These are phyloP conservation scores for Saturnia japonica DNA, from an alignment of 2,888 invertebrate genomes.

Conservation along the genomic window DNA sequence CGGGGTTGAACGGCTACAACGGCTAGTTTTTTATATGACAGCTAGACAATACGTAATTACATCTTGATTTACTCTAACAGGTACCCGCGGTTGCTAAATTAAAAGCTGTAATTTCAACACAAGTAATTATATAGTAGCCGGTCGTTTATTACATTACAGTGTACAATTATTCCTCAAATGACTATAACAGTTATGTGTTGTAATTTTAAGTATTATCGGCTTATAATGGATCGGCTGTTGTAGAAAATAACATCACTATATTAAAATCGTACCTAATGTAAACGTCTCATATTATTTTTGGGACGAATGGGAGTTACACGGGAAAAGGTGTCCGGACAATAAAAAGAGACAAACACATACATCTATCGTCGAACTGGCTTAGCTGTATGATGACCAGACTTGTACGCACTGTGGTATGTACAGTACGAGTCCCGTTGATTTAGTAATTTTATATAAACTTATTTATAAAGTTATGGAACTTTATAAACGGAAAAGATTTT, in stretches of 20 bases:
- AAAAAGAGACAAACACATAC: no score
- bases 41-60: background rate
- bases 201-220: background rate
- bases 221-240: background rate
- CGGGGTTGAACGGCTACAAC: no score
- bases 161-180: conserved; percentile 3
- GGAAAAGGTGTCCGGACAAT: no score
- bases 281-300: background rate
- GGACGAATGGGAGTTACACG: no score
- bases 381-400: no score
- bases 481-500: no score
- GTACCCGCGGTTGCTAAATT: background rate
- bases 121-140: conserved; percentile 1
- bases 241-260: background rate
- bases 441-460: no score
- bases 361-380: no score
- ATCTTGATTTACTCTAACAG: background rate
- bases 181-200: background rate
- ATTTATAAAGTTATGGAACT: no score
- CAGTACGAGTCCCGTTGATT: no score
- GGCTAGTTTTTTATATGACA: background rate
- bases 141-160: conserved; percentile 3
- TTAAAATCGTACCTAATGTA: background rate
- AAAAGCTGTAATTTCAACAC: conserved; percentile 1
- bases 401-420: no score